These are phyloP conservation scores for Pimephales promelas DNA, from an alignment of 2,113 vertebrate species.

Conservation along the genomic window DNA sequence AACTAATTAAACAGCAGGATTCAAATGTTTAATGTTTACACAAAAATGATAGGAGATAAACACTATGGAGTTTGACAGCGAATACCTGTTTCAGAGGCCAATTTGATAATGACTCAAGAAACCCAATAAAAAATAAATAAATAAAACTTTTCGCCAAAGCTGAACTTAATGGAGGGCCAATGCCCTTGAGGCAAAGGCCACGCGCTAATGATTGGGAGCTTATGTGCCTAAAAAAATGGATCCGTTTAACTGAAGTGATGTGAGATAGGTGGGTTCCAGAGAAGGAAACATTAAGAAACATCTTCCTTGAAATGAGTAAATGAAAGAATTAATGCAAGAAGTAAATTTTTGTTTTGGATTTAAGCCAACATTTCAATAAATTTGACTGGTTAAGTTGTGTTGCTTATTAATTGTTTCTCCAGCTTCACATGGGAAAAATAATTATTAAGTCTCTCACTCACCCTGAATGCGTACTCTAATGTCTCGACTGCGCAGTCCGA, in stretches of 20 bases:
- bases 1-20: constrained; percentile 32
- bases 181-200: neutral
- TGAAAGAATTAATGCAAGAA: neutral
- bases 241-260: neutral
- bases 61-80: neutral
- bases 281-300: neutral
- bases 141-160: neutral
- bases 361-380: neutral
- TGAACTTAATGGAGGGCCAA: neutral
- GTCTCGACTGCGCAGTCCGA: constrained; percentile 90
- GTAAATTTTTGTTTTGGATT: neutral
- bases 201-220: neutral
- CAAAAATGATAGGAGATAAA: neutral
- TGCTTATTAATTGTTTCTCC: constrained; percentile 22
- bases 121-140: neutral
- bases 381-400: neutral
- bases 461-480: constrained; percentile 90
- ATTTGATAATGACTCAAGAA: neutral
- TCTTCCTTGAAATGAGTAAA: neutral
- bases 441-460: constrained; percentile 71
- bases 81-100: neutral
- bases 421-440: constrained; percentile 32
- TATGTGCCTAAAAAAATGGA: neutral
- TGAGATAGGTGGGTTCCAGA: constrained; percentile 41
- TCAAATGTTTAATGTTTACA: constrained; percentile 6